Evolutionary conservation across 1,140 invertebrate species (phyloP).

Genomic region (Drosophila burlai): DNA sequence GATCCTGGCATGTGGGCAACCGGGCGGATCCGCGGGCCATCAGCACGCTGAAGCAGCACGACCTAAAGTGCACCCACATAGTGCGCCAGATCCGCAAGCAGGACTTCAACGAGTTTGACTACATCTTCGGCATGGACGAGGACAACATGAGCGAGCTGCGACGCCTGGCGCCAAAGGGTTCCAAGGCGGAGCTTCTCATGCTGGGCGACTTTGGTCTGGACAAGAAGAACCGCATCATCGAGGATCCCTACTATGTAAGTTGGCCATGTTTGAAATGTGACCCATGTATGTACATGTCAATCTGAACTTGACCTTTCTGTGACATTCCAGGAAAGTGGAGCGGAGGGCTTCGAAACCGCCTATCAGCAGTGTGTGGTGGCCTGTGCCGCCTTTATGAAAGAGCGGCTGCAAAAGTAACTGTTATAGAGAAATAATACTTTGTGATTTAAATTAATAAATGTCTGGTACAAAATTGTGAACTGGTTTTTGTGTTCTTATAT

Average conservation of each 20-base stretch:
- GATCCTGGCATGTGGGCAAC: constrained; percentile 93
- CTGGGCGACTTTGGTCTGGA: constrained; percentile 93
- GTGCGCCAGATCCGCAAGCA: constrained; percentile 90
- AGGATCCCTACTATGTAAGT: constrained; percentile 95
- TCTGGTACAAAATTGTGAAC: constrained; percentile 26
- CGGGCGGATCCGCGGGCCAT: constrained; percentile 92
- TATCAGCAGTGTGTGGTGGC: constrained; percentile 90
- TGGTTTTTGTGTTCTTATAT: constrained; percentile 37
- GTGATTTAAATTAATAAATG: constrained; percentile 42
- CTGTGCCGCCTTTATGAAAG: constrained; percentile 89
- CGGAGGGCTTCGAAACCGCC: constrained; percentile 89
- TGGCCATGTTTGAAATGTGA: constrained; percentile 1
- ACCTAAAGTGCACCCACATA: constrained; percentile 90
- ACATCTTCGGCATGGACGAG: constrained; percentile 96
- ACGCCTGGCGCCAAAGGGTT: constrained; percentile 87
- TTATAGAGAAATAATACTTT: background rate
- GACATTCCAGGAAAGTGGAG: constrained; percentile 87
- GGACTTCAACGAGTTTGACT: constrained; percentile 93
- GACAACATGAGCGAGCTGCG: constrained; percentile 91
- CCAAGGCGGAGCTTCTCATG: constrained; percentile 90
- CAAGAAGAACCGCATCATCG: constrained; percentile 91
- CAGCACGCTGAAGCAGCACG: constrained; percentile 89
- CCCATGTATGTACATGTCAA: too few relatives aligned
- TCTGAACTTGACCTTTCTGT: constrained; percentile 4
- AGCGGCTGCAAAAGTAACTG: constrained; percentile 59